Percentiles rank a stretch among this genome's conserved stretches.
phyloP scores from a whole-genome alignment of 1,140 invertebrate species.

The Mesaphorura yosii region DNA sequence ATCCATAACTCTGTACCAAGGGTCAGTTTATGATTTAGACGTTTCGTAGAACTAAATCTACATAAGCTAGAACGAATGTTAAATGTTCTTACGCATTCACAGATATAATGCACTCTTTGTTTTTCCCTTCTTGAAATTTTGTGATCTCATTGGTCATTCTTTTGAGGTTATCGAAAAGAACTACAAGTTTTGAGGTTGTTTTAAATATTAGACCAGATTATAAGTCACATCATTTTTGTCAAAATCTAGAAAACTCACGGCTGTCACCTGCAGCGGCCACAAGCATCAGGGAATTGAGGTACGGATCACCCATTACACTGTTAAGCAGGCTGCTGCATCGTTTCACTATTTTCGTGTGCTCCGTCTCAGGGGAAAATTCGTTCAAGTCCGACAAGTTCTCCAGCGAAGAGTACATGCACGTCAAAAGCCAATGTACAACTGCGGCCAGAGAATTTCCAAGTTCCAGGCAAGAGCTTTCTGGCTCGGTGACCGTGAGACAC shows the following conservation, averaged over 20 bases:
- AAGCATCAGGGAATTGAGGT: slow-evolving; percentile 38
- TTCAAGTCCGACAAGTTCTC: slow-evolving; percentile 32
- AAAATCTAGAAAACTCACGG: slow-evolving; percentile 27
- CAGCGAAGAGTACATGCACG: slow-evolving; percentile 50
- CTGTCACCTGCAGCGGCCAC: slow-evolving; percentile 39
- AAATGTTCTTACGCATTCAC: slow-evolving; percentile 21
- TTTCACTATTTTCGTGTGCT: slow-evolving; percentile 37
- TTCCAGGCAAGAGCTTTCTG: too few relatives aligned
- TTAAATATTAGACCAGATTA: neutral
- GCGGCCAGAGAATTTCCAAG: slow-evolving; percentile 61
- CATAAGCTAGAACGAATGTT: too few relatives aligned
- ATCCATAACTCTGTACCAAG: too few relatives aligned
- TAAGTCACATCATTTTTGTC: slow-evolving; percentile 3
- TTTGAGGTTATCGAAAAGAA: slow-evolving; percentile 18
- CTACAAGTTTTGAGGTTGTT: neutral
- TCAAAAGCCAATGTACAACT: slow-evolving; percentile 60
- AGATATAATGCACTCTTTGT: slow-evolving; percentile 15
- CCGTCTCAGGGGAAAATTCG: slow-evolving; percentile 17
- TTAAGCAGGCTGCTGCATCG: slow-evolving; percentile 35
- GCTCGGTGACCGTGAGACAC: too few relatives aligned
- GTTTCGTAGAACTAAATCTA: too few relatives aligned
- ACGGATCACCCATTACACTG: slow-evolving; percentile 35
- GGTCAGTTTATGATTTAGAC: too few relatives aligned
- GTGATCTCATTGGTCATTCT: slow-evolving; percentile 24
- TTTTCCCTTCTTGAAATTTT: slow-evolving; percentile 24